Percentiles rank a stretch among this genome's conserved stretches.
Conservation (phyloP, 2,797 vertebrate species). For the Diplodus puntazzo region DNA sequence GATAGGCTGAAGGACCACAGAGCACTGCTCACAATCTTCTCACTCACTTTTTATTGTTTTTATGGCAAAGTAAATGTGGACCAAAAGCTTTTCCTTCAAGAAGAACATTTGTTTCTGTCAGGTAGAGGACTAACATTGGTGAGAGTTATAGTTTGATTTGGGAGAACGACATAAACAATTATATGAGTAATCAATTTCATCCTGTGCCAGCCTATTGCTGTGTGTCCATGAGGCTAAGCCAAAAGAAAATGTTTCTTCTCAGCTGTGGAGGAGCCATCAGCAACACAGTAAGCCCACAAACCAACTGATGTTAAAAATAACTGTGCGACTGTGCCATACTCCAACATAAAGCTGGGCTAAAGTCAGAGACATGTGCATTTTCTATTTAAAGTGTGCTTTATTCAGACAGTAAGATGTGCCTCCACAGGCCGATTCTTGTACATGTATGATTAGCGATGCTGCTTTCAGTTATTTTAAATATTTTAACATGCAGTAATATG, state of each 20-base stretch:
- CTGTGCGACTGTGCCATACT: too few relatives aligned
- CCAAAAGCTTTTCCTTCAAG: not conserved
- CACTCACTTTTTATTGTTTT: constrained; percentile 59
- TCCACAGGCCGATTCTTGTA: too few relatives aligned
- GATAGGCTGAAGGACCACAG: constrained; percentile 64
- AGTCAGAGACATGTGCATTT: too few relatives aligned
- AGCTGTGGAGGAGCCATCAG: not conserved
- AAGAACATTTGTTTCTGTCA: not conserved
- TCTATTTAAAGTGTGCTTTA: too few relatives aligned
- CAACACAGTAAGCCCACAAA: too few relatives aligned
- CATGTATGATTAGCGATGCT: too few relatives aligned
- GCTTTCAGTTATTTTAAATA: too few relatives aligned
- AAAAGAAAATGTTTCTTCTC: too few relatives aligned
- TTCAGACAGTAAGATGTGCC: too few relatives aligned
- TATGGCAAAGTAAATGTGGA: constrained; percentile 33
- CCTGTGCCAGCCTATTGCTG: not conserved
- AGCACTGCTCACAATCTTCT: constrained; percentile 51
- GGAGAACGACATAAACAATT: not conserved
- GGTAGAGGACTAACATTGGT: not conserved
- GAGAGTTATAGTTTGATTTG: not conserved
- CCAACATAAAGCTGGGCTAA: too few relatives aligned
- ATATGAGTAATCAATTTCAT: not conserved
- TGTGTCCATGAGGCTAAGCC: not conserved
- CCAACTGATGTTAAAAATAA: too few relatives aligned
- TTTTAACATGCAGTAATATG: too few relatives aligned